Evolutionary conservation across 35 echinoderm and acorn worm genomes (phyloP).

Genomic region (Ophiothrix spiculata): DNA sequence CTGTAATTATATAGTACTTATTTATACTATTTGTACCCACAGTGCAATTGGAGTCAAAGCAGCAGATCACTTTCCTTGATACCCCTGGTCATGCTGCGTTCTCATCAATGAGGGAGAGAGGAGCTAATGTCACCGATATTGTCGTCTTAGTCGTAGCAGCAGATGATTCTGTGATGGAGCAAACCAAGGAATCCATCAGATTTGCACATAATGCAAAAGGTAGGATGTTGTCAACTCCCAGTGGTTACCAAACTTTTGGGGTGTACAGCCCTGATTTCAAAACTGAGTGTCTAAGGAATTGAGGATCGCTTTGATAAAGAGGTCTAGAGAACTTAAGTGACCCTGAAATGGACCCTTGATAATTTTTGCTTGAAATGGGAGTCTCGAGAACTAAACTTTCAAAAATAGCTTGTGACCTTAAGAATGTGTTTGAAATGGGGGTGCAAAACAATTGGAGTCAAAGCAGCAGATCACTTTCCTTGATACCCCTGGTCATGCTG

Average conservation of each 20-base stretch:
- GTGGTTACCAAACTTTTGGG: no score
- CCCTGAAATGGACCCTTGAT: no score
- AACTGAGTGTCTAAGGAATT: no score
- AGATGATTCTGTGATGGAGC: conserved; percentile 98
- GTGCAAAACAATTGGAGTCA: conserved; percentile 50
- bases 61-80: conserved; percentile 91
- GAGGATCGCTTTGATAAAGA: no score
- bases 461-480: conserved; percentile 84
- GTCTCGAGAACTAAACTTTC: no score
- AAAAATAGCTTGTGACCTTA: no score
- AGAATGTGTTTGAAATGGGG: no score
- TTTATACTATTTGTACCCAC: conserved; percentile 13
- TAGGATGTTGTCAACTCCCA: no score
- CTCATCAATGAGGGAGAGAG: conserved; percentile 84
- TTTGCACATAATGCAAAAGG: conserved; percentile 83
- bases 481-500: conserved; percentile 95
- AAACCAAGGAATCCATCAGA: conserved; percentile 93
- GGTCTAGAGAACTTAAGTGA: no score
- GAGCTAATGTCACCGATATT: conserved; percentile 93
- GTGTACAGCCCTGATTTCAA: no score
- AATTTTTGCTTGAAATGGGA: no score
- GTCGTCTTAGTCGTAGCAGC: conserved; percentile 91
- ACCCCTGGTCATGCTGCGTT: conserved; percentile 97
- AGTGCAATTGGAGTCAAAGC: conserved; percentile 62
- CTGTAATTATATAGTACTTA: neutral